phyloP scores from a whole-genome alignment of 2,797 vertebrate genomes.

The Anguilla obscura region DNA sequence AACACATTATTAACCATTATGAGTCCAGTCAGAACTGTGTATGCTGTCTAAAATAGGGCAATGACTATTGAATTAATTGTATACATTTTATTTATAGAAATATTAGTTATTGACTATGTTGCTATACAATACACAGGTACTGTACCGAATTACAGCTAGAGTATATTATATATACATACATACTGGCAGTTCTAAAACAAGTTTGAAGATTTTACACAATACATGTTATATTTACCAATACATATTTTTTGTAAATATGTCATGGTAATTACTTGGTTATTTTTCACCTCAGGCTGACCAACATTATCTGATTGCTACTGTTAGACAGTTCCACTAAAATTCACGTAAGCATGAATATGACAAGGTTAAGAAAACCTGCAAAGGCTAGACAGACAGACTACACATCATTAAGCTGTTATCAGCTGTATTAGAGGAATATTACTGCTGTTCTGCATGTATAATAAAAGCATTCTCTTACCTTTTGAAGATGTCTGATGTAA shows the following conservation, averaged over 20 bases:
- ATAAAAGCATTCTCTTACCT: conserved; percentile 9
- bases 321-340: background rate
- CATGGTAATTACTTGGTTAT: background rate
- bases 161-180: background rate
- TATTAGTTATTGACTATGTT: background rate
- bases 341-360: background rate
- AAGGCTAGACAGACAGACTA: background rate
- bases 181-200: background rate
- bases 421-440: background rate
- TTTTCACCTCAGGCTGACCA: background rate
- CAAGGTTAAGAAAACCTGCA: background rate
- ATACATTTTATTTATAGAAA: background rate
- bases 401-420: background rate
- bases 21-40: background rate
- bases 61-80: background rate
- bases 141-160: background rate
- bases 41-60: background rate
- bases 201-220: no score
- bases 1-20: background rate
- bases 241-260: background rate
- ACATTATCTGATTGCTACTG: background rate
- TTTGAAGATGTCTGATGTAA: background rate
- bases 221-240: background rate
- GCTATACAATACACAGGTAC: background rate
- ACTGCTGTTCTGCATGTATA: background rate